Percentiles rank a stretch among this genome's conserved stretches.
phyloP scores from a whole-genome alignment of 2,797 vertebrate genomes.

The Lepus oiostolus region DNA sequence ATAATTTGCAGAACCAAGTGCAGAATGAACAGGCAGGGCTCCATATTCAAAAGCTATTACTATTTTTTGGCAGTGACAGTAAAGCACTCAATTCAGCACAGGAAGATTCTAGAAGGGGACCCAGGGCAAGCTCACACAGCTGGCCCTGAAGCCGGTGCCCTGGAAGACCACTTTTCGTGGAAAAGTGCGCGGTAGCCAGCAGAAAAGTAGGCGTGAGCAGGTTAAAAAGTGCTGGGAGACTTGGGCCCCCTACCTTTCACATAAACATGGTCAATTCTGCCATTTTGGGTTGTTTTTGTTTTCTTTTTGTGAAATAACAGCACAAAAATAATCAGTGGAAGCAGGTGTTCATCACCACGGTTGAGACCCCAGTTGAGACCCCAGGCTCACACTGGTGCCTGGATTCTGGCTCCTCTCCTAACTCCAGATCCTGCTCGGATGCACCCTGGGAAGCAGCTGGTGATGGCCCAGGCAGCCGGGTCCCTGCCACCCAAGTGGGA shows the following conservation, averaged over 20 bases:
- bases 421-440: no score
- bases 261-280: not conserved
- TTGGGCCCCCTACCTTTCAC: not conserved
- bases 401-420: no score
- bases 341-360: no score
- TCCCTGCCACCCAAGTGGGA: no score
- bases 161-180: not conserved
- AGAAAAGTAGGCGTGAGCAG: no score
- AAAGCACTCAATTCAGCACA: not conserved
- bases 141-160: not conserved
- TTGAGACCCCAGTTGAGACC: no score
- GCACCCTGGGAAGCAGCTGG: no score
- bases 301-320: not conserved
- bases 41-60: not conserved
- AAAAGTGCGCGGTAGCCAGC: no score
- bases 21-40: not conserved
- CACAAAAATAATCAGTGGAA: not conserved
- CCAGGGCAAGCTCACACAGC: not conserved
- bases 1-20: not conserved
- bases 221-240: not conserved
- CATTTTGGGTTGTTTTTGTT: not conserved
- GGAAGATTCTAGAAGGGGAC: rapidly evolving
- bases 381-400: no score
- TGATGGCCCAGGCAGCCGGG: no score
- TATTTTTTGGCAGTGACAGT: not conserved